These are phyloP conservation scores for Bombus cullumanus DNA, from an alignment of 1,140 invertebrate species.

Conservation along the genomic window DNA sequence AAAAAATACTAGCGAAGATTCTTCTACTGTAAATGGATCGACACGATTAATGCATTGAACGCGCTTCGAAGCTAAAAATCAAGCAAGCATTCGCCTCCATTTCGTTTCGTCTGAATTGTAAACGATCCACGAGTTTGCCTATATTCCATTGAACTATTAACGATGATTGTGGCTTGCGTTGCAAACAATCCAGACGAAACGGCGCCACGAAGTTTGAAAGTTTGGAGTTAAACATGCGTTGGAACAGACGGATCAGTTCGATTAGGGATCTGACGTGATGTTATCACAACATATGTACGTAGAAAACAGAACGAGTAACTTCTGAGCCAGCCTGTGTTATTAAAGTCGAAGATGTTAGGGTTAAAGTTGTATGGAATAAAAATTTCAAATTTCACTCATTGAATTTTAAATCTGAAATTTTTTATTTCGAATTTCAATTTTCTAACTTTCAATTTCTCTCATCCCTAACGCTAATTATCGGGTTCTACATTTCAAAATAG, in stretches of 20 bases:
- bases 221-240: conserved; percentile 11
- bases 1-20: too few species aligned
- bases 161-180: conserved; percentile 42
- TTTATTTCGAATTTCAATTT: not conserved
- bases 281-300: not conserved
- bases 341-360: not conserved
- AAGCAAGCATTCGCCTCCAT: not conserved
- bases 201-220: conserved; percentile 43
- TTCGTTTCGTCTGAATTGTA: not conserved
- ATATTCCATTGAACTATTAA: conserved; percentile 15
- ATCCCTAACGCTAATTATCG: too few species aligned
- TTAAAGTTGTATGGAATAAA: not conserved
- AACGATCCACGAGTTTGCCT: not conserved
- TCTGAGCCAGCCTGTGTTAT: not conserved
- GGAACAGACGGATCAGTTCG: conserved; percentile 26
- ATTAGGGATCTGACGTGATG: conserved; percentile 45
- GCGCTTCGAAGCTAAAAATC: not conserved
- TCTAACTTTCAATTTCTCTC: not conserved
- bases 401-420: not conserved
- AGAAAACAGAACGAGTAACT: not conserved
- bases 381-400: not conserved
- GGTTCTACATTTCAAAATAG: too few species aligned
- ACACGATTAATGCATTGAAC: too few species aligned
- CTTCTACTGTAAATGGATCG: too few species aligned
- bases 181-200: conserved; percentile 53